phyloP scores from a whole-genome alignment of 2,113 vertebrate genomes.

The Callorhinus ursinus region DNA sequence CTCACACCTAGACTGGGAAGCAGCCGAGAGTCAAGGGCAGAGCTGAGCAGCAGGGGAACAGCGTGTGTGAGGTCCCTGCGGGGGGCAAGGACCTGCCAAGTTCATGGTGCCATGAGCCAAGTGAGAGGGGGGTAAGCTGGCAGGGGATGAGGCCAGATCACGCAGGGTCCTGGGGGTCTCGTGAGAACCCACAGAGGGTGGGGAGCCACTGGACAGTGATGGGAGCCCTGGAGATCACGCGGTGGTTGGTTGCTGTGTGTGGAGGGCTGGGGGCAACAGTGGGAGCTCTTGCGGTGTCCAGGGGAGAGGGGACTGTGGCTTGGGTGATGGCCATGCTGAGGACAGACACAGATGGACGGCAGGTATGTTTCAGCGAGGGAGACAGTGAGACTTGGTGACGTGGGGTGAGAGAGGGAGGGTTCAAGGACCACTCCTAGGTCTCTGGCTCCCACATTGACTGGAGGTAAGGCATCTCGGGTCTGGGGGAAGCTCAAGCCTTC shows the following conservation, averaged over 20 bases:
- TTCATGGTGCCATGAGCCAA: not conserved
- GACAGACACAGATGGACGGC: not conserved
- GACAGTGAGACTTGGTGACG: not conserved
- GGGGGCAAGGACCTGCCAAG: too few relatives aligned
- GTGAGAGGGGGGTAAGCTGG: not conserved
- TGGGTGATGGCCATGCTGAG: not conserved
- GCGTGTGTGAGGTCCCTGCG: accelerated
- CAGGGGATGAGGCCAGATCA: too few relatives aligned
- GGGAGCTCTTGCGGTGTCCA: not conserved
- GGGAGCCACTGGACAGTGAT: not conserved
- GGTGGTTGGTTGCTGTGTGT: not conserved
- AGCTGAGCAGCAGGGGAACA: not conserved
- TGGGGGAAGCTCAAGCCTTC: not conserved
- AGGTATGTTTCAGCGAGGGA: not conserved
- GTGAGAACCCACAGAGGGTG: not conserved
- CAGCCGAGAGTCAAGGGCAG: accelerated
- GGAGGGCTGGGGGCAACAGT: not conserved
- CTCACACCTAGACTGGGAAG: too few relatives aligned
- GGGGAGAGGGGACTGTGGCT: not conserved
- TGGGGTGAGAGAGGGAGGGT: too few relatives aligned
- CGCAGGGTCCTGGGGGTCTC: not conserved
- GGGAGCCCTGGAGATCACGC: not conserved
- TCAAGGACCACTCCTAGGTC: not conserved
- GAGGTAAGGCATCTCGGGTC: not conserved
- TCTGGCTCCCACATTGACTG: not conserved